Conservation (phyloP, 2,888 invertebrate species). For the Stictocephala bisonia region DNA sequence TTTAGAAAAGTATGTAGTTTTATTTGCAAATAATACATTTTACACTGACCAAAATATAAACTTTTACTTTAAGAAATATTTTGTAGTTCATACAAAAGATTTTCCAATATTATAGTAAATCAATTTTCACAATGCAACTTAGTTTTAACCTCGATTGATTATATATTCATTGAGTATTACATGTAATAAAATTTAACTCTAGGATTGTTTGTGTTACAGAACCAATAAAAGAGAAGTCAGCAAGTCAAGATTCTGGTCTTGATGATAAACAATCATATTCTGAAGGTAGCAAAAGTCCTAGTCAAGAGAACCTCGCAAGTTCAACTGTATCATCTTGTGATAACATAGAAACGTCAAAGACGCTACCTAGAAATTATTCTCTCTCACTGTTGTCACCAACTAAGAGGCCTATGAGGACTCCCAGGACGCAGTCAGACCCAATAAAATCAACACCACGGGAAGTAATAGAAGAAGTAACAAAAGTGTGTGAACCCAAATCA, state of each 20-base stretch:
- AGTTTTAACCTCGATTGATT: too few species aligned
- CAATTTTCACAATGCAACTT: too few species aligned
- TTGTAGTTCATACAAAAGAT: too few species aligned
- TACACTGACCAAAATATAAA: too few species aligned
- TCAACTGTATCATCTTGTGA: slow-evolving; percentile 40
- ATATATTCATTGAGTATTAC: too few species aligned
- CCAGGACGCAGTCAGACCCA: slow-evolving; percentile 59
- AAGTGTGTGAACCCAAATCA: slow-evolving; percentile 22
- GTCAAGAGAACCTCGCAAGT: slow-evolving; percentile 41
- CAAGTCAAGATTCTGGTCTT: slow-evolving; percentile 25
- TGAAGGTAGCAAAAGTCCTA: slow-evolving; percentile 39
- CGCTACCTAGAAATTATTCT: slow-evolving; percentile 56
- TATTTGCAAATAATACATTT: too few species aligned
- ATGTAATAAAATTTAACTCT: too few species aligned
- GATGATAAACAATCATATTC: slow-evolving; percentile 40
- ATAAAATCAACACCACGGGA: slow-evolving; percentile 42
- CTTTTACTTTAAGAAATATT: too few species aligned
- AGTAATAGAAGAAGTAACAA: slow-evolving; percentile 31
- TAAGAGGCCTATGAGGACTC: slow-evolving; percentile 57
- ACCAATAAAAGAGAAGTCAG: slow-evolving; percentile 39
- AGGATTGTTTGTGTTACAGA: slow-evolving; percentile 42
- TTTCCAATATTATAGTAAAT: too few species aligned
- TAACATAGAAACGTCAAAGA: slow-evolving; percentile 45
- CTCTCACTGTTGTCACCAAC: slow-evolving; percentile 59
- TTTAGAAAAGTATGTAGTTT: too few species aligned